Percentiles rank a stretch among this genome's conserved stretches.
These are phyloP conservation scores for Ptycholaimellus sp. DNA, from an alignment of 2,888 invertebrate genomes.

Conservation along the genomic window DNA sequence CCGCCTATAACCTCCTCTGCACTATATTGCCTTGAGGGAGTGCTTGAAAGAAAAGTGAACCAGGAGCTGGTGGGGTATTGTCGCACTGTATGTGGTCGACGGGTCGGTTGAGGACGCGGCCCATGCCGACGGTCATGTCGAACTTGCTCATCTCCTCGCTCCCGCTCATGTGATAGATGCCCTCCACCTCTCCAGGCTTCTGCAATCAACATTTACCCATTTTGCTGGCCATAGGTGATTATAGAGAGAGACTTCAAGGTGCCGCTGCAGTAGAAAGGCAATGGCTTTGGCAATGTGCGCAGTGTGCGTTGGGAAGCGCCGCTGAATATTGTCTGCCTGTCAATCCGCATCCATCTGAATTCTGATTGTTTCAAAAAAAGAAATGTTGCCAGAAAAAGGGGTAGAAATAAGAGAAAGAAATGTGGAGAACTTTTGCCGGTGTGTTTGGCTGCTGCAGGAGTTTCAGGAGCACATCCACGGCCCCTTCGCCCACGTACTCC, in stretches of 20 bases:
- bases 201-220: too few relatives aligned
- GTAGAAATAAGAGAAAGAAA: too few relatives aligned
- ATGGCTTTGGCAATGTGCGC: conserved; percentile 28
- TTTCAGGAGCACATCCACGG: conserved; percentile 28
- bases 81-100: too few relatives aligned
- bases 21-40: not conserved
- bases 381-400: too few relatives aligned
- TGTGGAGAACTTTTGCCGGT: conserved; percentile 10
- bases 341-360: too few relatives aligned
- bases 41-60: too few relatives aligned
- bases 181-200: too few relatives aligned
- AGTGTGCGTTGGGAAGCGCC: conserved; percentile 30
- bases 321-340: conserved; percentile 31
- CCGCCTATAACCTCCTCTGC: not conserved
- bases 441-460: conserved; percentile 9
- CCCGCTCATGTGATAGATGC: conserved; percentile 34
- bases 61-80: too few relatives aligned
- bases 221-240: too few relatives aligned
- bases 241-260: too few relatives aligned
- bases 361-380: too few relatives aligned
- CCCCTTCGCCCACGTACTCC: conserved; percentile 31
- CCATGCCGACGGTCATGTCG: conserved; percentile 31
- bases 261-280: conserved; percentile 14
- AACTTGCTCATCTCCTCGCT: conserved; percentile 33
- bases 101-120: too few relatives aligned